Conservation (phyloP, 2,797 vertebrate species). For the Cyprinella venusta region DNA sequence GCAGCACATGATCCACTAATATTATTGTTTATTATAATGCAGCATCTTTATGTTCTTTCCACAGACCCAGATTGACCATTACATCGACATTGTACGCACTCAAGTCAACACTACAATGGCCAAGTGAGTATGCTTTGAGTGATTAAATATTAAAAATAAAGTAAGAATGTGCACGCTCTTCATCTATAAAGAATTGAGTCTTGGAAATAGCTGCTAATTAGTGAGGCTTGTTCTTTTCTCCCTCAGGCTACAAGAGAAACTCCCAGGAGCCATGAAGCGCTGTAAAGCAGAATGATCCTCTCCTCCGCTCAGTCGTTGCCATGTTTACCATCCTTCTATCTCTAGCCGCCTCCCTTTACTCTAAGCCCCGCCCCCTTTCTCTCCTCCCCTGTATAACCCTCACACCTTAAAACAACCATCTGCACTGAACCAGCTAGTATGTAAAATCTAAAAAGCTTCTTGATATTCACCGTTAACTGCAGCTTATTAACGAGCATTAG, state of each 20-base stretch:
- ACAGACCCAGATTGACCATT: conserved; percentile 91
- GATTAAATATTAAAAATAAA: not conserved
- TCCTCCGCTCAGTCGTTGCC: conserved; percentile 31
- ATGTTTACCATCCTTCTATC: conserved; percentile 50
- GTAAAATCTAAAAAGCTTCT: conserved; percentile 73
- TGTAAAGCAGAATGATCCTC: conserved; percentile 79
- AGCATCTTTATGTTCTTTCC: not conserved
- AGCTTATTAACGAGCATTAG: conserved; percentile 75
- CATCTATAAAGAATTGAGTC: not conserved
- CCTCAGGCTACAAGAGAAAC: conserved; percentile 88
- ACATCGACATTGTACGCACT: conserved; percentile 82
- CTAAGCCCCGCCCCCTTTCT: conserved; percentile 5
- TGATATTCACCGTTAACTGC: conserved; percentile 77
- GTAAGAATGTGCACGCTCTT: not conserved
- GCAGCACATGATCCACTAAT: not conserved
- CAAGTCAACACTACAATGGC: conserved; percentile 83
- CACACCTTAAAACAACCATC: conserved; percentile 64
- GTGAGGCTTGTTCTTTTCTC: conserved; percentile 3
- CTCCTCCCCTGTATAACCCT: conserved; percentile 10
- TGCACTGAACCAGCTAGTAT: conserved; percentile 79
- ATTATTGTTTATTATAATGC: not conserved
- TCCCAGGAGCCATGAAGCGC: conserved; percentile 85
- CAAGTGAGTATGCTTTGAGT: conserved; percentile 81
- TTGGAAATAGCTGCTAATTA: not conserved
- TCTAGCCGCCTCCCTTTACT: conserved; percentile 43